These are phyloP conservation scores for Nanorana parkeri DNA, from an alignment of 2,113 vertebrate genomes.

Conservation along the genomic window DNA sequence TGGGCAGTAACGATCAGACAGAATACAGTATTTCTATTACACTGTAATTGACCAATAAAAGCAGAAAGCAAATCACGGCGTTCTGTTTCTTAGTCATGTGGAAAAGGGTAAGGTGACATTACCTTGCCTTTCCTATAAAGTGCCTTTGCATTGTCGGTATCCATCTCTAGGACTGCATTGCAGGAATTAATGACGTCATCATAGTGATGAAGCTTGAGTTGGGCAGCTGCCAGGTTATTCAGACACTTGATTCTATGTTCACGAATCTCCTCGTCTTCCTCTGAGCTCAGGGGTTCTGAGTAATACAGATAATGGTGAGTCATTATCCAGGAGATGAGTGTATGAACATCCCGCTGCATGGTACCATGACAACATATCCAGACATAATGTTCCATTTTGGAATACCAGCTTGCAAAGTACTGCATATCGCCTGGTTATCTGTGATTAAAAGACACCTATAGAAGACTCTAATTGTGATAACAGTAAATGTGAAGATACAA, in stretches of 20 bases:
- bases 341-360: slow-evolving; percentile 2
- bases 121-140: slow-evolving; percentile 83
- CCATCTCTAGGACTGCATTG: slow-evolving; percentile 73
- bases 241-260: slow-evolving; percentile 84
- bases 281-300: slow-evolving; percentile 42
- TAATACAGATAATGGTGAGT: slow-evolving; percentile 63
- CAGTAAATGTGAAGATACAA: not conserved
- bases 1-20: not conserved
- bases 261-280: slow-evolving; percentile 76
- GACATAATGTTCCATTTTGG: not conserved
- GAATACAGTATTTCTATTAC: not conserved
- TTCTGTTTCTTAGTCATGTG: not conserved
- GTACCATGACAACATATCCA: slow-evolving; percentile 31
- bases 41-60: not conserved
- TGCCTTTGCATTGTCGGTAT: slow-evolving; percentile 78
- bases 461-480: not conserved
- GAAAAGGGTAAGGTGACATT: slow-evolving; percentile 3
- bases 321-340: slow-evolving; percentile 28
- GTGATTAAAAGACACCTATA: slow-evolving; percentile 1
- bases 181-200: slow-evolving; percentile 76
- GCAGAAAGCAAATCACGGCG: not conserved
- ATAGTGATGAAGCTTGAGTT: slow-evolving; percentile 76
- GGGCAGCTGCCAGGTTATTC: slow-evolving; percentile 81
- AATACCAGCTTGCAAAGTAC: slow-evolving; percentile 9
- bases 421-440: not conserved